Base-by-base conservation (phyloP, 2,113 vertebrate genomes). In the Corythornis cristatus region DNA sequence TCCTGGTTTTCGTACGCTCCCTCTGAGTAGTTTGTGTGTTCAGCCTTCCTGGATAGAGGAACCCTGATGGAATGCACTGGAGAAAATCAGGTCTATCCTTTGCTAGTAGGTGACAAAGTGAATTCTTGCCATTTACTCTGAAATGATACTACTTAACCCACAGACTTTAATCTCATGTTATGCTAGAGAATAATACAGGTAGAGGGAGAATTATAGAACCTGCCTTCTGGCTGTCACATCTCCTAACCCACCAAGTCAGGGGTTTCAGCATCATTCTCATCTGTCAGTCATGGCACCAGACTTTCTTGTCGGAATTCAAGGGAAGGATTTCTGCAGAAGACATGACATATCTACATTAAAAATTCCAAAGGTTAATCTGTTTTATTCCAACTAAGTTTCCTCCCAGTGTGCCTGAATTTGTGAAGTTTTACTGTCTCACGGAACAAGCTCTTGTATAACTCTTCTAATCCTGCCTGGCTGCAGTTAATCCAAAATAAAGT, bases 41-140 rank as follows among this genome's bases (percentile, higher is more conserved):
- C 60, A 64, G 7, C 8, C 31, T 64, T 88, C 80, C 51, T 80
- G 84, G 60, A 84, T 81, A 89, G 70, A 93, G 64, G 82, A 89
- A 66, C 66, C n/a, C 21, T 53, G 80, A 90, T 60, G 15, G 35
- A 91, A 95, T 18, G 65, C 95, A 45, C 64, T 89, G 94, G 88
- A 83, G 87, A 95, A 93, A 90, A 15, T 88, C 50, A 45, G 28
- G 15, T 58, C 11, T 78, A 70, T 79, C 42, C 15, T 95, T 95
- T 91, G 70, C 80, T 87, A 40, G 68, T 54, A 93, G 78, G 70
- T 92, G 79, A 83, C 64, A 84, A 88, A 95, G 74, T 15, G 10
- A 84, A 61, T 68, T 93, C 74, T 75, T 93, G 56, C 22, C 26
- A 46, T 88, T 96, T 91, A 85, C 66, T 93, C 79, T 60, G 79